These are phyloP conservation scores for Tachina fera DNA, from an alignment of 2,888 invertebrate species.

Conservation along the genomic window DNA sequence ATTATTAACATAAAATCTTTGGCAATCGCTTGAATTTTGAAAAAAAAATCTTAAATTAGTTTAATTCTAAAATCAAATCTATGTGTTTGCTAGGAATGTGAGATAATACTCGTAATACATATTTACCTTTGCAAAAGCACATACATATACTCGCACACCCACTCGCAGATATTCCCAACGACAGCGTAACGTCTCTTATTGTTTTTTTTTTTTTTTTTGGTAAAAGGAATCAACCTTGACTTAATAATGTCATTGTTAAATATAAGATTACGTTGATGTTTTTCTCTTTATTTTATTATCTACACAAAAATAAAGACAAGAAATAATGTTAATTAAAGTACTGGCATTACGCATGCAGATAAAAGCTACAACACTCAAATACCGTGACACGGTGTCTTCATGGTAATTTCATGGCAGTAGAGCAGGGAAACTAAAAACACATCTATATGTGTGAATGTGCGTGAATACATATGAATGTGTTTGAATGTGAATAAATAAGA, in stretches of 20 bases:
- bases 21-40: too few species aligned
- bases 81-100: background rate
- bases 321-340: slow-evolving; percentile 63
- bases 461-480: too few species aligned
- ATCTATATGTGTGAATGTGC: too few species aligned
- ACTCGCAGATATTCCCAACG: background rate
- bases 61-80: background rate
- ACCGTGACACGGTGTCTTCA: background rate
- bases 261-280: slow-evolving; percentile 49
- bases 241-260: slow-evolving; percentile 63
- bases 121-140: background rate
- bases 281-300: background rate
- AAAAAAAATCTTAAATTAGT: too few species aligned
- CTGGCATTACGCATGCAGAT: slow-evolving; percentile 19
- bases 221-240: slow-evolving; percentile 56
- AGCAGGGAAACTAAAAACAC: background rate
- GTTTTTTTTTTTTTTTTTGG: background rate
- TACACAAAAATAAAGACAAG: background rate
- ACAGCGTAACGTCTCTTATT: background rate
- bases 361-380: background rate
- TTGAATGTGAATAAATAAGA: background rate
- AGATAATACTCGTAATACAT: background rate
- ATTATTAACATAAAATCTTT: too few species aligned
- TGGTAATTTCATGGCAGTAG: background rate
- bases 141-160: background rate